phyloP scores from a whole-genome alignment of 2,797 vertebrate species.

The Pelodytes ibericus region DNA sequence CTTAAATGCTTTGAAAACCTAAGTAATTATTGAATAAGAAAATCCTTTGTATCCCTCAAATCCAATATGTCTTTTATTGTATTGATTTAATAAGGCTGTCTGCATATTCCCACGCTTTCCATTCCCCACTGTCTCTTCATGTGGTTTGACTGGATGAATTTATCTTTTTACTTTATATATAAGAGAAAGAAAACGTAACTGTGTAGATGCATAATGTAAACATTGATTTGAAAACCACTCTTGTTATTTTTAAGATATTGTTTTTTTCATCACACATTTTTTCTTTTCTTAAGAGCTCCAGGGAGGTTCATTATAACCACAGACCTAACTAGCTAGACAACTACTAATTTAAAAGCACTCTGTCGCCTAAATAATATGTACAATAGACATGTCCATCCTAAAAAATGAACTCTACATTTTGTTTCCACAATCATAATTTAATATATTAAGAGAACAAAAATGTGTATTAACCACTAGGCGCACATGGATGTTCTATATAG shows the following conservation, averaged over 20 bases:
- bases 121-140: constrained; percentile 55
- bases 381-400: too few species aligned
- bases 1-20: constrained; percentile 64
- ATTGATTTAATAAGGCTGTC: constrained; percentile 62
- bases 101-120: constrained; percentile 69
- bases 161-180: constrained; percentile 21
- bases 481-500: too few species aligned
- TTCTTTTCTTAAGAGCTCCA: not conserved
- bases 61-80: constrained; percentile 61
- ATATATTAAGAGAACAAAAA: too few species aligned
- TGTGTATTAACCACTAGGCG: too few species aligned
- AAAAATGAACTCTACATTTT: too few species aligned
- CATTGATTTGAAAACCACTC: constrained; percentile 34
- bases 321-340: too few species aligned
- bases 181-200: not conserved
- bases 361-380: too few species aligned
- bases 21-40: constrained; percentile 61
- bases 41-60: constrained; percentile 63
- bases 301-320: not conserved
- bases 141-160: constrained; percentile 27
- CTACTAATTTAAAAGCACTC: too few species aligned
- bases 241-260: not conserved
- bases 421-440: too few species aligned
- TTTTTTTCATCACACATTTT: not conserved
- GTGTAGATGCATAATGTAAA: not conserved